A percentile compares a stretch with the other conserved stretches of the same genome.
These are phyloP conservation scores for Ascidia mentula DNA, from an alignment of 23 tunicate species.

Conservation along the genomic window DNA sequence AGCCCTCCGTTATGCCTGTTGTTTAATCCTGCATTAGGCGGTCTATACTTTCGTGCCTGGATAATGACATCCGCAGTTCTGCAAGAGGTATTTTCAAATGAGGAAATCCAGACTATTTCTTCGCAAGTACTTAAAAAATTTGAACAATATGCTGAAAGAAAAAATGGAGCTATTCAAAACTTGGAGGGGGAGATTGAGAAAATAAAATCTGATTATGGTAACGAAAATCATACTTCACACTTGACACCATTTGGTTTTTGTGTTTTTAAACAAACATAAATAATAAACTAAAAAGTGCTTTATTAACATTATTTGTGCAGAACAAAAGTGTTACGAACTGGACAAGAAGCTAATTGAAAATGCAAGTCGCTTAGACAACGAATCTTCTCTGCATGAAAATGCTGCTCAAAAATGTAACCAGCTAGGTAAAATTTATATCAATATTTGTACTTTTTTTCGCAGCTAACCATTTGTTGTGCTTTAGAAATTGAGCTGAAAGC, in stretches of 20 bases:
- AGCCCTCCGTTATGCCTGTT: background rate
- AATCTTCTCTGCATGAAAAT: conserved; percentile 41
- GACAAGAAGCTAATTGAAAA: conserved; percentile 82
- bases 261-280: background rate
- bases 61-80: conserved; percentile 9
- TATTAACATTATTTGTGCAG: background rate
- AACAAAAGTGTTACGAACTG: conserved; percentile 88
- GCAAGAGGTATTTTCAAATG: conserved; percentile 14
- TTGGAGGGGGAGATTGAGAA: conserved; percentile 57
- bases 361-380: conserved; percentile 59
- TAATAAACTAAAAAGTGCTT: background rate
- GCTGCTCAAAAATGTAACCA: conserved; percentile 40
- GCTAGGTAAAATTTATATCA: conserved; percentile 24
- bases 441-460: background rate
- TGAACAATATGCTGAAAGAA: conserved; percentile 14
- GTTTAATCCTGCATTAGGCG: background rate
- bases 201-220: conserved; percentile 70
- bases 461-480: background rate
- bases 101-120: conserved; percentile 3
- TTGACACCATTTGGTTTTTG: background rate
- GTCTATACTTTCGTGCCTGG: too few relatives aligned
- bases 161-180: background rate
- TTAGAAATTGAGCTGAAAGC: conserved; percentile 38
- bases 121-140: background rate
- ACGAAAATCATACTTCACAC: background rate